Base-by-base conservation (phyloP, 2,888 invertebrate species). In the Trisateles emortualis region DNA sequence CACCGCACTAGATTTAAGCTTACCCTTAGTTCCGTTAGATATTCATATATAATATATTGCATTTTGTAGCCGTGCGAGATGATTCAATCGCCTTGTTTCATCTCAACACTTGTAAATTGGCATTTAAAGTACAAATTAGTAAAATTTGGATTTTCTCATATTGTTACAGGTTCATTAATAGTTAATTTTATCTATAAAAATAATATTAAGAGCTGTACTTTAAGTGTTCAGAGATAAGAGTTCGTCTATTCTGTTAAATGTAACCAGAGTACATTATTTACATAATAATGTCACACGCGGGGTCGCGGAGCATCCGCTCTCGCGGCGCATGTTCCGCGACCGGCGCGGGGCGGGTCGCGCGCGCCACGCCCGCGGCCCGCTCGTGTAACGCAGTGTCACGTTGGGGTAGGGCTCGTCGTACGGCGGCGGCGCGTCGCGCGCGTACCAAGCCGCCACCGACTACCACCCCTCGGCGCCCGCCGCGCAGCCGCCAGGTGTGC, bases 81-180 rank as follows among this genome's bases (percentile, higher is more conserved):
- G 91, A 87, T 80, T 79, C 86, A 84, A 83, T 74, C 74, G 78
- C 81, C 78, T 83, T 84, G 91, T 85, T 69, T 86, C 91, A 87
- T 88, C 90, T 90, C 90, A 80, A 84, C 84, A 88, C 88, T 80
- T 90, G 90, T 89, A 86, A 85, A 91, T 91, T 90, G 91, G 91
- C 92, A 92, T 91, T 92, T 92, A 92, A 92, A 92, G 92, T 92
- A 92, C 92, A 92, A 92, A 92, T 89, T 90, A 91, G 92, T 92
- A 90, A 91, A 92, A 89, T 91, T 90, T 88, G 85, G 89, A 92
- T 90, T 91, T 90, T 90, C 83, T 92, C 84, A 84, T 90, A 90
- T 92, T 92, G 92, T 92, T 92, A 90, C 92, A 92, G 92, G 92
- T 92, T 92, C 90, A 91, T 91, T 91, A 91, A 92, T 89, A 86